Conservation (phyloP, 2,113 vertebrate genomes). For the Lampris incognitus region DNA sequence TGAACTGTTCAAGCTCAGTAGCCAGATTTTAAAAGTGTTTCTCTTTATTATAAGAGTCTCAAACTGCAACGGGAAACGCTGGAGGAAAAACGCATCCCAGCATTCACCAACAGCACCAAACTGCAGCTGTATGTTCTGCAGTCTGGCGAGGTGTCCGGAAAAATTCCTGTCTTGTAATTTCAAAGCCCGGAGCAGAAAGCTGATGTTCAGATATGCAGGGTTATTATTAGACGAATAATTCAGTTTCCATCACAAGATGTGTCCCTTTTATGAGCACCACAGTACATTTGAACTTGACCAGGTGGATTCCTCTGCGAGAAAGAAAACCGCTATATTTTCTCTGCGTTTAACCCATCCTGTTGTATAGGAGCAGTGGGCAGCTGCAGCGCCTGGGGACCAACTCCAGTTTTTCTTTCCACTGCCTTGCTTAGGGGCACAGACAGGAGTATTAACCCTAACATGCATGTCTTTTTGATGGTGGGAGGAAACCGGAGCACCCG, state of each 20-base stretch:
- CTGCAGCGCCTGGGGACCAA: too few relatives aligned
- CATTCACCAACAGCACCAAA: slow-evolving; percentile 11
- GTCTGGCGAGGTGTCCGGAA: slow-evolving; percentile 44
- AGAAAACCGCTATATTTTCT: too few relatives aligned
- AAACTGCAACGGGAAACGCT: slow-evolving; percentile 2
- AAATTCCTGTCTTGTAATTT: slow-evolving; percentile 46
- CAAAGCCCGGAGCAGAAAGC: slow-evolving; percentile 25
- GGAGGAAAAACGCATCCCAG: slow-evolving; percentile 20
- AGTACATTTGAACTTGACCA: neutral
- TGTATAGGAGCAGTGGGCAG: too few relatives aligned
- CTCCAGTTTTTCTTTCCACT: too few relatives aligned
- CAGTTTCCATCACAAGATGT: neutral
- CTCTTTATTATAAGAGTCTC: neutral
- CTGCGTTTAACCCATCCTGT: too few relatives aligned
- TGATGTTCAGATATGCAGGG: slow-evolving; percentile 19
- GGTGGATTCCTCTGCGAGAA: too few relatives aligned
- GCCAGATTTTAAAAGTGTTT: neutral
- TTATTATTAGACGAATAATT: slow-evolving; percentile 31
- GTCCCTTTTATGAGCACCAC: neutral
- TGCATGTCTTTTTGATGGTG: too few relatives aligned
- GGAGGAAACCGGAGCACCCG: too few relatives aligned
- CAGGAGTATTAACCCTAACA: too few relatives aligned
- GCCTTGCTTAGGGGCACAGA: too few relatives aligned
- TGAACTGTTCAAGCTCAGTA: neutral
- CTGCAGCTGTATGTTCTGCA: slow-evolving; percentile 17